Evolutionary conservation across 2,113 vertebrate species (phyloP), one percentile per base, ranked within the genome.

Genomic region (Laterallus jamaicensis): DNA sequence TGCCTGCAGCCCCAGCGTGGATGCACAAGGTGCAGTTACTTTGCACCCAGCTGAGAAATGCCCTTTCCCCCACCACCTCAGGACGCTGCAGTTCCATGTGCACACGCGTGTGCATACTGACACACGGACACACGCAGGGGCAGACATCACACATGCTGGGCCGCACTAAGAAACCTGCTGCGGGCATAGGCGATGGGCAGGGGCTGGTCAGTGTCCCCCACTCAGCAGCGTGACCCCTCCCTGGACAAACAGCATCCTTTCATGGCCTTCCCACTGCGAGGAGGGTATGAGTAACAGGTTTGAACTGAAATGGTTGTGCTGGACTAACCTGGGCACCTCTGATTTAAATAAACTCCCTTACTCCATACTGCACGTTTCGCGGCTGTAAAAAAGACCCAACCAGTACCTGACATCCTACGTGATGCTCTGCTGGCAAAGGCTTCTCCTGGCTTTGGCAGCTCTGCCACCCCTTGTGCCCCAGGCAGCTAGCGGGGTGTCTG

Each of bases 131-230:
- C 26, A 2, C 2, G 0, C 15, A 6, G 79, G 50, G 32, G 39
- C 37, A 20, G 17, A 19, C 44, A 47, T 47, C 17, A 18, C 44
- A 47, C 44, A 18, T 18, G 16, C 42, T 44, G 44, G 8, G 44
- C 44, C 9, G 7, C 83, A 15, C 93, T 76, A 67, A 81, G 97
- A 77, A 47, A 47, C 44, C 96, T 86, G 89, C 69, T 93, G 77
- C 64, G 55, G 77, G 73, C 42, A 91, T 69, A 49, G 70, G 75
- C 63, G 35, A 70, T 50, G 84, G 82, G 76, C 73, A 49, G 70
- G 75, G 60, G 39, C 68, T 50, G 84, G 82, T 74, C 49, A 82
- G 58, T 56, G 42, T 59, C 59, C 71, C 22, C 44, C 17, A 15
- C 44, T 47, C 17, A 39, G n/a, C 79, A 70, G 58, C 21, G 11